Evolutionary conservation across 1,140 invertebrate species (phyloP).

Genomic region (Drosophila chauvacae): DNA sequence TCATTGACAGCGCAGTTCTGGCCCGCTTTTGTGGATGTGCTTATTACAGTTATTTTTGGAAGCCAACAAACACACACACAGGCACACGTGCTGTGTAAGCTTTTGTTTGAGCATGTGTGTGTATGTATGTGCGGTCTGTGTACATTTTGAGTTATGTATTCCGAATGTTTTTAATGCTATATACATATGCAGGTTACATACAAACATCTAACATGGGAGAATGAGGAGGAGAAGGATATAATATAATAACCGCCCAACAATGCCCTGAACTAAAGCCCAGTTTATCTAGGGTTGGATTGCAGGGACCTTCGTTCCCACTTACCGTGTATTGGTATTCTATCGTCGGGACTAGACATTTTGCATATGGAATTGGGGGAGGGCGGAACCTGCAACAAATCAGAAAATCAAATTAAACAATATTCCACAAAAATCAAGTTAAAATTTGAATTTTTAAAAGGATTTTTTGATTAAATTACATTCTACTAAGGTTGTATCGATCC

Average conservation of each 20-base stretch:
- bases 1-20: conserved; percentile 49
- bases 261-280: conserved; percentile 27
- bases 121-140: conserved; percentile 21
- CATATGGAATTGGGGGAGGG: conserved; percentile 65
- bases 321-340: conserved; percentile 83
- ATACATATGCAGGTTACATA: conserved; percentile 31
- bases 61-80: conserved; percentile 42
- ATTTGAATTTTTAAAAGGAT: conserved; percentile 17
- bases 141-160: conserved; percentile 49
- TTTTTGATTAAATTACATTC: conserved; percentile 10
- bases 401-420: conserved; percentile 56
- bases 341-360: conserved; percentile 84
- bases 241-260: conserved; percentile 15
- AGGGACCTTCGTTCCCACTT: conserved; percentile 59
- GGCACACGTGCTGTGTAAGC: conserved; percentile 37
- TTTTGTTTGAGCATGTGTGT: conserved; percentile 53
- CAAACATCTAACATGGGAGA: conserved; percentile 3
- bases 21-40: conserved; percentile 46
- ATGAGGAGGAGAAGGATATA: conserved; percentile 7
- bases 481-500: not conserved
- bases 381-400: conserved; percentile 55
- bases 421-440: conserved; percentile 30
- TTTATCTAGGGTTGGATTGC: conserved; percentile 19
- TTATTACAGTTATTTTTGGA: conserved; percentile 78
- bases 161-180: conserved; percentile 42